Evolutionary conservation across 2,797 vertebrate species (phyloP).

Genomic region (Chaunax sp.): DNA sequence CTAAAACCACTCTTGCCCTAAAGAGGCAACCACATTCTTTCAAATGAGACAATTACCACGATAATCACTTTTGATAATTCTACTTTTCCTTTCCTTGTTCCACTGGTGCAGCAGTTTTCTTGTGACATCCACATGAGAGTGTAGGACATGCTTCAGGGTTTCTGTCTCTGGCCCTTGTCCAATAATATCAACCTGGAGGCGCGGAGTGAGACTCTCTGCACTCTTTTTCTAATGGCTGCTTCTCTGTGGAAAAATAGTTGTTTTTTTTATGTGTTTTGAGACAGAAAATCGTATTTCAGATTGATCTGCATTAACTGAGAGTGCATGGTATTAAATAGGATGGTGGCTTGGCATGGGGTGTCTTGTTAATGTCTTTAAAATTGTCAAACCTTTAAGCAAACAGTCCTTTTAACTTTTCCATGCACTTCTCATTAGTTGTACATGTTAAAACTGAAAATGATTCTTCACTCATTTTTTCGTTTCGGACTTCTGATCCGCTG

Average conservation of each 20-base stretch:
- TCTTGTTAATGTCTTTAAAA: not conserved
- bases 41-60: conserved; percentile 25
- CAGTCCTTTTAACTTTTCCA: not conserved
- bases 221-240: conserved; percentile 3
- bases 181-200: conserved; percentile 34
- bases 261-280: not conserved
- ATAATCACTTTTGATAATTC: conserved; percentile 13
- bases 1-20: not conserved
- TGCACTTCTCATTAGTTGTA: no score
- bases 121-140: conserved; percentile 43
- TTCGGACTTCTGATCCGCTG: no score
- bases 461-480: no score
- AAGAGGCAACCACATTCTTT: conserved; percentile 3
- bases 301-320: conserved; percentile 4
- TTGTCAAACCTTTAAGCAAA: not conserved
- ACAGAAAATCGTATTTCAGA: conserved; percentile 9
- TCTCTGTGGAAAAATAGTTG: not conserved
- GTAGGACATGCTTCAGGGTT: conserved; percentile 31
- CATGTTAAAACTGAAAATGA: no score
- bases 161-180: conserved; percentile 24
- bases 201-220: not conserved
- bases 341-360: conserved; percentile 2
- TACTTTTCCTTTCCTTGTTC: conserved; percentile 20
- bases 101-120: conserved; percentile 14
- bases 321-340: conserved; percentile 6